Percentiles rank a stretch among this genome's conserved stretches.
Conservation (phyloP, 2,113 vertebrate species). For the Dromiciops gliroides region DNA sequence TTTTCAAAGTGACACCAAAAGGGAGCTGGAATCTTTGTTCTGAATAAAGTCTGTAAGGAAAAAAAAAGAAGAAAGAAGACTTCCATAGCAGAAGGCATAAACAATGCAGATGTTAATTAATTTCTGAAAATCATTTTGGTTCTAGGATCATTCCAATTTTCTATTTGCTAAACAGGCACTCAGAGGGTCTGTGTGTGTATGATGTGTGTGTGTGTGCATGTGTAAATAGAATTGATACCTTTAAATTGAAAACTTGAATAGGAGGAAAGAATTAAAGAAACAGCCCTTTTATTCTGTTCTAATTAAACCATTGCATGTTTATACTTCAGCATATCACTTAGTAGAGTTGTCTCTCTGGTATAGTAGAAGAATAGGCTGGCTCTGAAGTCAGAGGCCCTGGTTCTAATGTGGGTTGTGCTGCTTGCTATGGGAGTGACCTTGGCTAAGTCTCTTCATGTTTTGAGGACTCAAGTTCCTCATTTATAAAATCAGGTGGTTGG, state of each 20-base stretch:
- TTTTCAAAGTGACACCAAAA: background rate
- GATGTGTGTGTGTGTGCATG: too few relatives aligned
- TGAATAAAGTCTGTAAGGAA: background rate
- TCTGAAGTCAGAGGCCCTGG: background rate
- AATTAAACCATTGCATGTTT: background rate
- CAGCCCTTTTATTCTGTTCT: background rate
- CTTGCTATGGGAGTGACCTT: background rate
- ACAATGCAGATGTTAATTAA: slow-evolving; percentile 8
- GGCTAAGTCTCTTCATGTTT: background rate
- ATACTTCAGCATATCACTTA: background rate
- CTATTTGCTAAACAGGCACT: background rate
- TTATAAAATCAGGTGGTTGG: background rate
- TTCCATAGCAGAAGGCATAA: background rate
- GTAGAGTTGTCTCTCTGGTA: background rate
- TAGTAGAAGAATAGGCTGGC: background rate
- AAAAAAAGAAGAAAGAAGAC: background rate
- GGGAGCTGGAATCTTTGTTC: background rate
- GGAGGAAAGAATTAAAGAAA: slow-evolving; percentile 6
- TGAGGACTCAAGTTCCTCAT: background rate
- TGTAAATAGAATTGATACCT: slow-evolving; percentile 21
- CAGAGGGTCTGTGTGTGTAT: too few relatives aligned
- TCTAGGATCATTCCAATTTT: background rate
- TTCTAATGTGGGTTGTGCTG: background rate
- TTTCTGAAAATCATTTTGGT: slow-evolving; percentile 25
- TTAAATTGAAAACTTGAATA: slow-evolving; percentile 26